Evolutionary conservation across 1,140 invertebrate species (phyloP).

Genomic region (Bilobella aurantiaca): DNA sequence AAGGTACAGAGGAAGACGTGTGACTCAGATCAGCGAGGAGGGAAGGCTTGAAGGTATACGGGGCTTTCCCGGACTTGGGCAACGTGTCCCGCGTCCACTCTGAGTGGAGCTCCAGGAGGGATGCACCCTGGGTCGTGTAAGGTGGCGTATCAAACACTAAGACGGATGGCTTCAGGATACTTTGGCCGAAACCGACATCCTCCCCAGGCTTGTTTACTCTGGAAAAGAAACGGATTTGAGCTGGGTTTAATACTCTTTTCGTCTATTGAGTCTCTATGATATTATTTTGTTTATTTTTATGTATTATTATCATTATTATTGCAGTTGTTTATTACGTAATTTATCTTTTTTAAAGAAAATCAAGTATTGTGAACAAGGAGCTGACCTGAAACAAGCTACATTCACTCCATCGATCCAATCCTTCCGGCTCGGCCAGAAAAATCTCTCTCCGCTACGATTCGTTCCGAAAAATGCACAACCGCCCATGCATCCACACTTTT

Average conservation of each 20-base stretch:
- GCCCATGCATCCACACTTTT: constrained; percentile 79
- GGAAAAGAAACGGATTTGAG: too few relatives aligned
- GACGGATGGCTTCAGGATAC: constrained; percentile 73
- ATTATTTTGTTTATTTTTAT: too few relatives aligned
- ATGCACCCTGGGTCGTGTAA: constrained; percentile 55
- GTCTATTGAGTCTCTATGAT: too few relatives aligned
- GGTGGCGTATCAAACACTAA: constrained; percentile 84
- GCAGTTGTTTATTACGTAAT: too few relatives aligned
- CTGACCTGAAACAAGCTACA: constrained; percentile 59
- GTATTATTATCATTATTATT: too few relatives aligned
- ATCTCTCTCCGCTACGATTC: constrained; percentile 71
- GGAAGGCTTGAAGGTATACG: constrained; percentile 28
- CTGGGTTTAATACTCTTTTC: too few relatives aligned
- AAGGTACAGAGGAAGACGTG: constrained; percentile 23
- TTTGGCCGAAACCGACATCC: constrained; percentile 82
- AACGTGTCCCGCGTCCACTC: constrained; percentile 22
- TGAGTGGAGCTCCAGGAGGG: constrained; percentile 51
- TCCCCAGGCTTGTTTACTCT: constrained; percentile 53
- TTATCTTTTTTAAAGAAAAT: too few relatives aligned
- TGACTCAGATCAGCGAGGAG: constrained; percentile 29
- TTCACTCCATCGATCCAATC: constrained; percentile 73
- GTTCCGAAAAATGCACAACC: constrained; percentile 88
- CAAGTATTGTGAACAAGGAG: too few relatives aligned
- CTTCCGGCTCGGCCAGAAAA: constrained; percentile 70
- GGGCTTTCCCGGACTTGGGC: constrained; percentile 15